Evolutionary conservation across 1,140 invertebrate genomes (phyloP).

Genomic region (Tetragonula clypearis): DNA sequence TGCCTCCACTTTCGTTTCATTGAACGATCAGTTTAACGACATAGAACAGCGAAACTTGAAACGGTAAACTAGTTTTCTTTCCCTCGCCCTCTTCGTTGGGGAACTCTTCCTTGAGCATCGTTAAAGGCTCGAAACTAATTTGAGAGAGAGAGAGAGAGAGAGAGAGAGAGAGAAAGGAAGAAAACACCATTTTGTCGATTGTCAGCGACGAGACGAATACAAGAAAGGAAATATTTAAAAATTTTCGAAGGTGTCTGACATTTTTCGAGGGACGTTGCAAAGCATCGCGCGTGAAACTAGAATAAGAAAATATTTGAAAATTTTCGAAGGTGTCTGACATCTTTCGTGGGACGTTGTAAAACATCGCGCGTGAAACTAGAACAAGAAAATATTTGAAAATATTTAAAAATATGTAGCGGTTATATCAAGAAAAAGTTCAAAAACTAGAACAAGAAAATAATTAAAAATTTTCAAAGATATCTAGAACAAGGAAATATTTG

Average conservation of each 20-base stretch:
- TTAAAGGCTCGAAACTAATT: background rate
- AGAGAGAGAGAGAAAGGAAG: no score
- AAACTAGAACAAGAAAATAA: no score
- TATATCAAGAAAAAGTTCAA: no score
- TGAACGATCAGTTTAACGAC: background rate
- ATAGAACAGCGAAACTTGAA: background rate
- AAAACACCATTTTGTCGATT: background rate
- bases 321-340: background rate
- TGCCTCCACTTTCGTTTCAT: background rate
- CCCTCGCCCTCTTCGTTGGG: no score
- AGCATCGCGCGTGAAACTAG: no score
- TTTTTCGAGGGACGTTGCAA: background rate
- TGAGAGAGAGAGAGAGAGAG: background rate
- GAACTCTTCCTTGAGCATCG: background rate
- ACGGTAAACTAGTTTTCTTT: no score
- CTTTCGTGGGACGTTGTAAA: background rate
- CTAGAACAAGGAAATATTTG: no score
- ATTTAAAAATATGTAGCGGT: no score
- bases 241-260: background rate
- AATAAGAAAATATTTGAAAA: no score
- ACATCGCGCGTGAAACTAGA: no score
- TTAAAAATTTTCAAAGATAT: no score
- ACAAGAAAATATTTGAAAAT: no score
- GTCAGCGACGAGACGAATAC: background rate
- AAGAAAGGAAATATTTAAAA: background rate